Base-by-base conservation (phyloP, 2,888 invertebrate genomes). In the Latrodectus hesperus region DNA sequence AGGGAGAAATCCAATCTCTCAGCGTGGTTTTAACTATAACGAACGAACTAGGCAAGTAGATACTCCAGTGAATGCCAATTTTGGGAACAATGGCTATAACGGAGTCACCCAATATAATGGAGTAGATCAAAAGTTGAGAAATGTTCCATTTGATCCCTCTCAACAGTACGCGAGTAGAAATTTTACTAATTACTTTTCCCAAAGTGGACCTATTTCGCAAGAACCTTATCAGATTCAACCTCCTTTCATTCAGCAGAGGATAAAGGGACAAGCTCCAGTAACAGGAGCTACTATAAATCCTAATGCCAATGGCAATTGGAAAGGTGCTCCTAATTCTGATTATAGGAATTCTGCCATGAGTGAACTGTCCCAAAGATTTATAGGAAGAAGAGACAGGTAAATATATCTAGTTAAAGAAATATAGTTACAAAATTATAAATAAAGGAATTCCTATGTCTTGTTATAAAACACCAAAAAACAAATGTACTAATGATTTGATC, bases 191-290 rank as follows among this genome's bases (percentile, higher is more conserved):
- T 85, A 60, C 60, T 70, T 74, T 52, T 26, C 74, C 0, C 84
- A 78, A 68, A 77, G 78, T 49, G 17, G 53, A 9, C 84, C 51
- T 9, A 53, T 16, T 17, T 49, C 72, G 0, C 72, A 72, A 22
- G 86, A 87, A n/a, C 86, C 86, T 6, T 81, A 77, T 65, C 81
- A 87, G 26, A 77, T 87, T 53, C 86, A 87, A 49, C 86, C 86
- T 4, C 86, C 86, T 11, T 71, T 65, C 17, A 70, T 74, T 0
- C 85, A 68, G 26, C 74, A 85, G 12, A 60, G 77, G 4, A 51
- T 87, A 26, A 82, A 82, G 51, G 81, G 86, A 14, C 76, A 77
- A 72, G 53, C 71, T 38, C 65, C 74, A 16, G 67, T 77, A 16
- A 53, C 81, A 26, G 77, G 55, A 10, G 53, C 72, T 11, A 81